A percentile compares a stretch with the other conserved stretches of the same genome.
Conservation (phyloP, 2,113 vertebrate species). For the Sander vitreus region DNA sequence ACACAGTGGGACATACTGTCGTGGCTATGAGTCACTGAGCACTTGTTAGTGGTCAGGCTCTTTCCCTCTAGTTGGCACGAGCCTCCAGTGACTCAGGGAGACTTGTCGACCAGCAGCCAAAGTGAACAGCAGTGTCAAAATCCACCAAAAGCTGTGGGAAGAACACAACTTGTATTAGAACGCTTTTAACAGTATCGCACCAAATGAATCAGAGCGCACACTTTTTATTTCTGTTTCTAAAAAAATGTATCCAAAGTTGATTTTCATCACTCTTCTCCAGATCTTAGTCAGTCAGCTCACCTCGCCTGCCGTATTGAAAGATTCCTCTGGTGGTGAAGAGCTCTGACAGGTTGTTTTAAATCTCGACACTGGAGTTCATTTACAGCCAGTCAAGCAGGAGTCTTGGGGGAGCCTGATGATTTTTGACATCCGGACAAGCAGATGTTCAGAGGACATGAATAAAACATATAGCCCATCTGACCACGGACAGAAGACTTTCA, state of each 20-base stretch:
- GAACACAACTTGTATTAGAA: conserved; percentile 44
- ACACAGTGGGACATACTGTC: conserved; percentile 76
- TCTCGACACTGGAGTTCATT: conserved; percentile 75
- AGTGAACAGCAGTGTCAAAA: conserved; percentile 82
- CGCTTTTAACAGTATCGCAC: conserved; percentile 49
- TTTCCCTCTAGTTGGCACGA: conserved; percentile 78
- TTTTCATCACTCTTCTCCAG: conserved; percentile 45
- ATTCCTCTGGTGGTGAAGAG: conserved; percentile 56
- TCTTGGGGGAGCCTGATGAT: conserved; percentile 73
- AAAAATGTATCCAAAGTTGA: conserved; percentile 40
- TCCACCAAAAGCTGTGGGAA: conserved; percentile 65
- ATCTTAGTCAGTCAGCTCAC: conserved; percentile 56
- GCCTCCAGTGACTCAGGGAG: conserved; percentile 78
- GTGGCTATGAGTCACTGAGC: conserved; percentile 82
- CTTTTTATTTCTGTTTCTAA: neutral
- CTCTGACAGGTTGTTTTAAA: conserved; percentile 79
- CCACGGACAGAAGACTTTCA: conserved; percentile 55
- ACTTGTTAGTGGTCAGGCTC: conserved; percentile 84
- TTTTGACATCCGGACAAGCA: conserved; percentile 79
- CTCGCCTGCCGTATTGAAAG: conserved; percentile 46
- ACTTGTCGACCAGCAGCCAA: conserved; percentile 72
- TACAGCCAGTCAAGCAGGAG: conserved; percentile 71
- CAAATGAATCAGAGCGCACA: conserved; percentile 38
- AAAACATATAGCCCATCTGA: conserved; percentile 81
- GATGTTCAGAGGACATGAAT: conserved; percentile 82